phyloP scores from a whole-genome alignment of 1,140 invertebrate species.

The Drosophila repleta region DNA sequence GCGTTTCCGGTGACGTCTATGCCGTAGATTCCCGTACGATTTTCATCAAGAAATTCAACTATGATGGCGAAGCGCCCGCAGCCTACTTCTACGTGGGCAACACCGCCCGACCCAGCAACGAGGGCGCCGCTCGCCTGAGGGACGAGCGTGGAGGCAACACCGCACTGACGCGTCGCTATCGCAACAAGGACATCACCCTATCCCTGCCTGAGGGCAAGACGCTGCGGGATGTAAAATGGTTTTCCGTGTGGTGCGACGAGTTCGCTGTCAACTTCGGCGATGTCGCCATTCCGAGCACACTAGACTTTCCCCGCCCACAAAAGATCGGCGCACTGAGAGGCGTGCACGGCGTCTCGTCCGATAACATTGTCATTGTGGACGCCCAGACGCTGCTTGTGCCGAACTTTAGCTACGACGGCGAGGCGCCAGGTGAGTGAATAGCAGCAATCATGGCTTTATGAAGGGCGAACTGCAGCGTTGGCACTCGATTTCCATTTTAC shows the following conservation, averaged over 20 bases:
- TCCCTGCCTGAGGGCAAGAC: slow-evolving; percentile 94
- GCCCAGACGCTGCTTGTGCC: slow-evolving; percentile 95
- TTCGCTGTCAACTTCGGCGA: slow-evolving; percentile 96
- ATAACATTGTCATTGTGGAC: slow-evolving; percentile 94
- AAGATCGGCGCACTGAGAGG: slow-evolving; percentile 90
- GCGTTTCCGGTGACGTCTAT: slow-evolving; percentile 93
- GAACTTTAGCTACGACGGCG: slow-evolving; percentile 94
- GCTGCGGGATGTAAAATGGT: slow-evolving; percentile 92
- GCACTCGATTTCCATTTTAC: slow-evolving; percentile 7
- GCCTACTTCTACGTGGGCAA: slow-evolving; percentile 94
- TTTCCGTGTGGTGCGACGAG: slow-evolving; percentile 95
- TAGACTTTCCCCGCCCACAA: slow-evolving; percentile 93
- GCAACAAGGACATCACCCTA: slow-evolving; percentile 91
- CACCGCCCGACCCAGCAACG: slow-evolving; percentile 86
- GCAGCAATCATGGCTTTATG: not conserved
- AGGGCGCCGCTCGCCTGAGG: slow-evolving; percentile 89
- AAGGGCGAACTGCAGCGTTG: not conserved
- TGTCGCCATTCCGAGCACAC: slow-evolving; percentile 90
- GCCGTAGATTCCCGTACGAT: slow-evolving; percentile 94
- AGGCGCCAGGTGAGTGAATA: slow-evolving; percentile 90
- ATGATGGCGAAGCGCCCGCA: slow-evolving; percentile 95
- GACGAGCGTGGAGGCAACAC: slow-evolving; percentile 91
- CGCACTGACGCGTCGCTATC: slow-evolving; percentile 89
- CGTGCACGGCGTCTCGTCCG: slow-evolving; percentile 92
- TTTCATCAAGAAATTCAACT: slow-evolving; percentile 94